Conservation (phyloP, 1,140 invertebrate species). For the Coboldia fuscipes region DNA sequence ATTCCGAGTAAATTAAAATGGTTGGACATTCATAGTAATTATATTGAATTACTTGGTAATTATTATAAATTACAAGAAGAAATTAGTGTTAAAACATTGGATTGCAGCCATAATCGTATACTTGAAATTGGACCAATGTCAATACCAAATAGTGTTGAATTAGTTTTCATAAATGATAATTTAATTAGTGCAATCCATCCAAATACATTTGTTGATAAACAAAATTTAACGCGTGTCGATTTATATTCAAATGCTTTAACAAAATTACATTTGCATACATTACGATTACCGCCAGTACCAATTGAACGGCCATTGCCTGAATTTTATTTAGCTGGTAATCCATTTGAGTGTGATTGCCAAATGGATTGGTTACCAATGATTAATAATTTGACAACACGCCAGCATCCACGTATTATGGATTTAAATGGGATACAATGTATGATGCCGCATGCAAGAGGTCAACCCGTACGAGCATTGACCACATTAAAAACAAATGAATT, state of each 20-base stretch:
- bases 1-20: constrained; percentile 55
- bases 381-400: constrained; percentile 41
- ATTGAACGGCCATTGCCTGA: constrained; percentile 42
- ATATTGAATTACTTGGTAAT: constrained; percentile 51
- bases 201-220: constrained; percentile 58
- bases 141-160: constrained; percentile 55
- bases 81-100: constrained; percentile 40
- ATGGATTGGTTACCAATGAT: constrained; percentile 75
- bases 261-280: constrained; percentile 52
- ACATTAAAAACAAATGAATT: constrained; percentile 53
- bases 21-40: constrained; percentile 65
- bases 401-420: constrained; percentile 64
- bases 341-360: constrained; percentile 69
- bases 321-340: constrained; percentile 70
- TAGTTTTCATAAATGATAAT: constrained; percentile 68
- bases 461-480: constrained; percentile 43
- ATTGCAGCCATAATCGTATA: constrained; percentile 60
- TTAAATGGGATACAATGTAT: constrained; percentile 61
- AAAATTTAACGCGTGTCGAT: constrained; percentile 58
- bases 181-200: constrained; percentile 48
- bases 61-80: constrained; percentile 40
- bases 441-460: constrained; percentile 50
- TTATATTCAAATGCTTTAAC: constrained; percentile 63
- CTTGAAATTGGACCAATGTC: constrained; percentile 41
- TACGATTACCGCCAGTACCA: constrained; percentile 41